These are phyloP conservation scores for Cosmia pyralina DNA, from an alignment of 2,888 invertebrate species.

Conservation along the genomic window DNA sequence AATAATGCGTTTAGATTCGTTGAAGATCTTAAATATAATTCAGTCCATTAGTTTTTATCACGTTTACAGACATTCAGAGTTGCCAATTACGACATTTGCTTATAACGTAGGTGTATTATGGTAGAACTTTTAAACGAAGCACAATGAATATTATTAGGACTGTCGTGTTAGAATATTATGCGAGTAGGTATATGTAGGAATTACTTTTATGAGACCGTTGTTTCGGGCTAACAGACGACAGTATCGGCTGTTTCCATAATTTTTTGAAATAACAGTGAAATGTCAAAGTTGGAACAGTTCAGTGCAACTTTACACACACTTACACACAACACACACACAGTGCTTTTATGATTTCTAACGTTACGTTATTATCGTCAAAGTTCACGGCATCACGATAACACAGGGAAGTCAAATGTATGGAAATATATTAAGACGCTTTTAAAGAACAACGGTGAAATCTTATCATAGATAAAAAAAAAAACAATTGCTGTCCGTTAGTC, in stretches of 20 bases:
- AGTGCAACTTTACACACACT: too few relatives aligned
- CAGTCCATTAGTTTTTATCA: slow-evolving; percentile 69
- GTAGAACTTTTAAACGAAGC: slow-evolving; percentile 15
- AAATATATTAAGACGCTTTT: too few relatives aligned
- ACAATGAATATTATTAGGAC: slow-evolving; percentile 5
- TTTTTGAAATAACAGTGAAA: too few relatives aligned
- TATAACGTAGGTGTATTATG: slow-evolving; percentile 38
- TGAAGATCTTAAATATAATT: slow-evolving; percentile 73
- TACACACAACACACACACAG: too few relatives aligned
- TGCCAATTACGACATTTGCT: slow-evolving; percentile 48
- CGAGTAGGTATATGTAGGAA: background rate
- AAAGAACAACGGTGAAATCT: too few relatives aligned
- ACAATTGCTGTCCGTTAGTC: too few relatives aligned
- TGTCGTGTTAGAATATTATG: slow-evolving; percentile 23
- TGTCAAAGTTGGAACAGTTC: too few relatives aligned
- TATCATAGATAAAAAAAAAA: too few relatives aligned
- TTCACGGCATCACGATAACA: too few relatives aligned
- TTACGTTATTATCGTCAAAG: too few relatives aligned
- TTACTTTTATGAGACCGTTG: background rate
- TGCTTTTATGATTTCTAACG: too few relatives aligned
- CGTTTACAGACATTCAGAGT: slow-evolving; percentile 54
- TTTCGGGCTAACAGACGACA: background rate
- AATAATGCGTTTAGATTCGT: slow-evolving; percentile 69
- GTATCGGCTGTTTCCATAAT: background rate
- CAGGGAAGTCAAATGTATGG: too few relatives aligned